A percentile compares a stretch with the other conserved stretches of the same genome.
Evolutionary conservation across 2,797 vertebrate genomes (phyloP).

Genomic region (Chelmon rostratus): DNA sequence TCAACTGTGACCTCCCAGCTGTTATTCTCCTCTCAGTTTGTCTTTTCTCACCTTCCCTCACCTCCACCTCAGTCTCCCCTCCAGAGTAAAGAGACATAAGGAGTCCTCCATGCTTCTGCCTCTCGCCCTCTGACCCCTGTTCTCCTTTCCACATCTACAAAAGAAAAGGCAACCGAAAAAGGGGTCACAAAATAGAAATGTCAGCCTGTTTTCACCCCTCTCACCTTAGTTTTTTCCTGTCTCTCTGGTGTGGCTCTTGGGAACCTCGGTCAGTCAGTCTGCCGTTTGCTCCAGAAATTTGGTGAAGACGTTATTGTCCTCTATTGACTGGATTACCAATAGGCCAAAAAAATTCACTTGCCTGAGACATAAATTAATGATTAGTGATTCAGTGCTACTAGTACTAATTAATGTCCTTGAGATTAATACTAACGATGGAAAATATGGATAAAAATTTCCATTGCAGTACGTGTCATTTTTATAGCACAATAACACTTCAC

Average conservation of each 20-base stretch:
- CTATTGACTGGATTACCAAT: neutral
- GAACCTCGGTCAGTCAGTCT: neutral
- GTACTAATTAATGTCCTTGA: neutral
- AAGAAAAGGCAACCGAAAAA: slow-evolving; percentile 25
- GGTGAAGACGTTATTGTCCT: neutral
- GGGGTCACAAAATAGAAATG: slow-evolving; percentile 33
- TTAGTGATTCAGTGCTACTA: neutral
- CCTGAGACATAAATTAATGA: neutral
- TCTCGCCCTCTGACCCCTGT: slow-evolving; percentile 28
- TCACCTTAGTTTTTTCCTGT: slow-evolving; percentile 7
- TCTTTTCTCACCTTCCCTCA: neutral
- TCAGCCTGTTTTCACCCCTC: slow-evolving; percentile 35
- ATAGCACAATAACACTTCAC: neutral
- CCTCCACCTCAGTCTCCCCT: slow-evolving; percentile 2
- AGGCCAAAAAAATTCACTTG: neutral
- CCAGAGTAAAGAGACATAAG: slow-evolving; percentile 3
- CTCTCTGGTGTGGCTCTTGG: neutral
- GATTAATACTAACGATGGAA: neutral
- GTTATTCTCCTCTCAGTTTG: slow-evolving; percentile 30
- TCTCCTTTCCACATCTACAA: neutral
- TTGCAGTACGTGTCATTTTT: neutral
- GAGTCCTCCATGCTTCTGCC: neutral
- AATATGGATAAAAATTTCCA: neutral
- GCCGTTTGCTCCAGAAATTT: slow-evolving; percentile 15
- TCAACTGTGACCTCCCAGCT: slow-evolving; percentile 47